These are phyloP conservation scores for Conopomorpha cramerella DNA, from an alignment of 1,140 invertebrate genomes.

Conservation along the genomic window DNA sequence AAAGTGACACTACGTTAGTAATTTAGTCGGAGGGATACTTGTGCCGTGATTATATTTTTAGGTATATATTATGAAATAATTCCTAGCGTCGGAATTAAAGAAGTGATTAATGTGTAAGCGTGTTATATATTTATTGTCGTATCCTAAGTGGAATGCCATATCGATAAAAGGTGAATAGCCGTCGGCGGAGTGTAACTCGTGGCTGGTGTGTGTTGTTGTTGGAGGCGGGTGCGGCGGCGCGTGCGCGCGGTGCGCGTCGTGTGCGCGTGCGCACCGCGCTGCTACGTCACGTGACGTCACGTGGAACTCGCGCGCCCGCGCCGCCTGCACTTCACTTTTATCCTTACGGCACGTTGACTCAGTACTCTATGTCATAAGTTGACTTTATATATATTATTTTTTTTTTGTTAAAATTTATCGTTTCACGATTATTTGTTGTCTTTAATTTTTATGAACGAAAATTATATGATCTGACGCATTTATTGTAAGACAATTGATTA, in stretches of 20 bases:
- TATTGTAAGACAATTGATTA: conserved; percentile 61
- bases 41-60: conserved; percentile 62
- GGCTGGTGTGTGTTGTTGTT: conserved; percentile 36
- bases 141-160: conserved; percentile 59
- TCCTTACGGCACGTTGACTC: conserved; percentile 56
- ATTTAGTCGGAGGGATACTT: conserved; percentile 61
- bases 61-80: conserved; percentile 61
- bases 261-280: too few species aligned
- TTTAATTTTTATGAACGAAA: conserved; percentile 53
- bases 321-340: conserved; percentile 55
- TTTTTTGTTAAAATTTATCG: conserved; percentile 58
- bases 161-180: conserved; percentile 59
- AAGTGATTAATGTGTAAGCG: conserved; percentile 61
- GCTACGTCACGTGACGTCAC: too few species aligned
- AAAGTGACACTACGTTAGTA: conserved; percentile 60
- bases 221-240: too few species aligned
- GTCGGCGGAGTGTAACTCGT: conserved; percentile 55
- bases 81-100: conserved; percentile 61
- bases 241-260: too few species aligned
- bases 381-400: conserved; percentile 52
- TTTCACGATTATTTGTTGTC: conserved; percentile 56
- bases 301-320: too few species aligned
- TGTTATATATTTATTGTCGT: conserved; percentile 60
- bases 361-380: conserved; percentile 47
- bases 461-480: conserved; percentile 61